Evolutionary conservation across 2,113 vertebrate species (phyloP).

Genomic region (Campylorhamphus procurvoides): DNA sequence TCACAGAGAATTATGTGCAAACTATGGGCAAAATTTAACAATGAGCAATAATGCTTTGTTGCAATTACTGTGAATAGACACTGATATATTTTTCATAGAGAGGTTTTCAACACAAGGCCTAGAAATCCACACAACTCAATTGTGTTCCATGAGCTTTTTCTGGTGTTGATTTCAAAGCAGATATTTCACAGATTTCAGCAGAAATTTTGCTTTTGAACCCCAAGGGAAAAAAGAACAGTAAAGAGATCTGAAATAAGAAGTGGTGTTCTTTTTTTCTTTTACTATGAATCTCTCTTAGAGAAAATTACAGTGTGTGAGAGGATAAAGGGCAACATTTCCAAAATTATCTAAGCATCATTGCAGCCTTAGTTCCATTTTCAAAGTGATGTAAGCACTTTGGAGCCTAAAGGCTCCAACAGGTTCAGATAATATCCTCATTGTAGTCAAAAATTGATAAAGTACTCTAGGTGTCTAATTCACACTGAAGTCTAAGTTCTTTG

Average conservation of each 20-base stretch:
- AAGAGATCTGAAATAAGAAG: background rate
- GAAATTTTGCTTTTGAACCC: background rate
- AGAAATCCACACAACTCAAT: background rate
- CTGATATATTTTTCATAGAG: background rate
- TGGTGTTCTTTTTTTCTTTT: background rate
- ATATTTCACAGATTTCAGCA: background rate
- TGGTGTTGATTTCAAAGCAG: constrained; percentile 2
- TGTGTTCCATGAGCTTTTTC: background rate
- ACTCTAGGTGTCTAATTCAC: constrained; percentile 12
- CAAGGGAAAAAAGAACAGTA: background rate
- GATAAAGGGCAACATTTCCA: constrained; percentile 34
- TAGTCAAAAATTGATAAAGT: constrained; percentile 18
- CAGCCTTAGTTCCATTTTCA: constrained; percentile 40
- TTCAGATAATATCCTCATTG: constrained; percentile 31
- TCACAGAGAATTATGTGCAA: background rate
- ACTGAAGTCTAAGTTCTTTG: background rate
- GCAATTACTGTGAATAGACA: background rate
- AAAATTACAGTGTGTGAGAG: background rate
- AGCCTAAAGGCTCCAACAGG: background rate
- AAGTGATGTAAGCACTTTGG: background rate
- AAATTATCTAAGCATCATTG: constrained; percentile 11
- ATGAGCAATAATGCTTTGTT: background rate
- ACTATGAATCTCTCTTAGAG: background rate
- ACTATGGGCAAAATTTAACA: background rate
- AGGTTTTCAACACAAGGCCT: background rate